phyloP scores from a whole-genome alignment of 2,888 invertebrate genomes.

The Beris morrisii region DNA sequence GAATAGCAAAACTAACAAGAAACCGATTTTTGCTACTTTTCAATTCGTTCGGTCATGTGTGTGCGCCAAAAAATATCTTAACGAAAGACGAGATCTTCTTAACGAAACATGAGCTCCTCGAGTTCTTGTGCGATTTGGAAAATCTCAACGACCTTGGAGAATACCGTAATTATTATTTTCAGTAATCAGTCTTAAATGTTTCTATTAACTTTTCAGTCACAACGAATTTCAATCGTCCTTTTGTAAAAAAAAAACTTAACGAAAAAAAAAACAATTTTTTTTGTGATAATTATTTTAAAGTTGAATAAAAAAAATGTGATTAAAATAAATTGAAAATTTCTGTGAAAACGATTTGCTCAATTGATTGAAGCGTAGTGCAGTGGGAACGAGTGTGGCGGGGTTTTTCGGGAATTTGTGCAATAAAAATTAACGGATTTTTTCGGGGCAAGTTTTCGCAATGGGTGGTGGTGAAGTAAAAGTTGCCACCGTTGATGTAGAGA shows the following conservation, averaged over 20 bases:
- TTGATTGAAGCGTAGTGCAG: not conserved
- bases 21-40: conserved; percentile 7
- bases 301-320: conserved; percentile 15
- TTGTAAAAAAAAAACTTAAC: too few relatives aligned
- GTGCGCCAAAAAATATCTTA: conserved; percentile 16
- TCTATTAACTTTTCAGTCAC: conserved; percentile 22
- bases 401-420: not conserved
- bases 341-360: not conserved
- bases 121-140: conserved; percentile 13
- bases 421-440: conserved; percentile 4
- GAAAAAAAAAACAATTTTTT: too few relatives aligned
- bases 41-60: conserved; percentile 14
- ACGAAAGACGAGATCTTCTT: conserved; percentile 12
- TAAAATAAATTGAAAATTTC: conserved; percentile 2
- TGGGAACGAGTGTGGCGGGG: not conserved
- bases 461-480: conserved; percentile 81
- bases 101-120: conserved; percentile 4
- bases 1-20: conserved; percentile 13
- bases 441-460: conserved; percentile 52
- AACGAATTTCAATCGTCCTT: conserved; percentile 32
- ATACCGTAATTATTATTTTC: conserved; percentile 28
- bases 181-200: conserved; percentile 2
- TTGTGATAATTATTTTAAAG: not conserved
- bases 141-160: conserved; percentile 29
- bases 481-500: conserved; percentile 84